phyloP scores from a whole-genome alignment of 2,888 invertebrate genomes.

The Andrena bicolor region DNA sequence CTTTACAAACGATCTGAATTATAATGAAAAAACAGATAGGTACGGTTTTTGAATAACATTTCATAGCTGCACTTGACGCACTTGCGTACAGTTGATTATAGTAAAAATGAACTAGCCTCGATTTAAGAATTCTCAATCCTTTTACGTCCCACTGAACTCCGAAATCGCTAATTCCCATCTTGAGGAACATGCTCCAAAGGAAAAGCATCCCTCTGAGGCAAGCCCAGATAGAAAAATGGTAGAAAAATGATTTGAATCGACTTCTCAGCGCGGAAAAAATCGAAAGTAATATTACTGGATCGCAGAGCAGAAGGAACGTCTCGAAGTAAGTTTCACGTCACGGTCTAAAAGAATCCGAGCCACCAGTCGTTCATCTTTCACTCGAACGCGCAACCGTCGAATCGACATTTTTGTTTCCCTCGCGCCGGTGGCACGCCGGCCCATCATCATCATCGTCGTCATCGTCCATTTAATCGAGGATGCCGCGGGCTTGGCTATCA shows the following conservation, averaged over 20 bases:
- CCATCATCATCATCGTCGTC: conserved; percentile 58
- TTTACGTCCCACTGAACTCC: too few species aligned
- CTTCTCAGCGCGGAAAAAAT: not conserved
- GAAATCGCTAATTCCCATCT: too few species aligned
- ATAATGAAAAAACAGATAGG: too few species aligned
- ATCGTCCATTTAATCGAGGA: conserved; percentile 75
- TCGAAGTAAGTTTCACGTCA: conserved; percentile 18
- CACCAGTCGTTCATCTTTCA: conserved; percentile 36
- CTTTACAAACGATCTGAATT: too few species aligned
- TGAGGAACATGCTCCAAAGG: too few species aligned
- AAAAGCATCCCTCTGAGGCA: too few species aligned
- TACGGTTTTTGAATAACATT: too few species aligned
- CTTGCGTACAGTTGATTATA: too few species aligned
- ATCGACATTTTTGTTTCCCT: conserved; percentile 45
- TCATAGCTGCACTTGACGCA: too few species aligned
- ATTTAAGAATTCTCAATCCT: too few species aligned
- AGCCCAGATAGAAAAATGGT: too few species aligned
- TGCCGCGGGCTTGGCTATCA: conserved; percentile 83
- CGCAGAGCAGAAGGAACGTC: not conserved
- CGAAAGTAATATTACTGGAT: not conserved
- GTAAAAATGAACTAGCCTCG: too few species aligned
- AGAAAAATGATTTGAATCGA: not conserved
- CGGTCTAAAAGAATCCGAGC: conserved; percentile 40
- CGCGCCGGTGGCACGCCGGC: conserved; percentile 64
- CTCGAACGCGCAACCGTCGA: conserved; percentile 34